Base-by-base conservation (phyloP, 2,113 vertebrate species). In the Enhydra lutris region DNA sequence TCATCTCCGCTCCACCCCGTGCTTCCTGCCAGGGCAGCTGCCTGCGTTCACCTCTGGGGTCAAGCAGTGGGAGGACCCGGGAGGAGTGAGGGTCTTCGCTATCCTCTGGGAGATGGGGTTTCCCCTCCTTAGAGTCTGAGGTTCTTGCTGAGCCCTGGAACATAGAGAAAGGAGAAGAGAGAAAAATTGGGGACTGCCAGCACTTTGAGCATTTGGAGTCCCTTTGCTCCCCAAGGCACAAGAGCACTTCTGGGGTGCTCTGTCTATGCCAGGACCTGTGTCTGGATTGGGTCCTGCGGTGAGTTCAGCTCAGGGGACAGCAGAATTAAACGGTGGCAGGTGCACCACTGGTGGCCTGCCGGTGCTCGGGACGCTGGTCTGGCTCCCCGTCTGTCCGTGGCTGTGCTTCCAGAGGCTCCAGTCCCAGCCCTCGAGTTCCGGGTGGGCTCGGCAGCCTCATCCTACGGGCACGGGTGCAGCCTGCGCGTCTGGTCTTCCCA, bases 381-480 rank as follows among this genome's bases (percentile, higher is more conserved):
- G 55, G 7, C 7, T 42, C 31, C 18, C 13, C 1, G 3, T 50
- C 76, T 50, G 36, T 57, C 24, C 11, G 2, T 29, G 7, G 1
- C 55, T 4, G 10, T 10, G 1, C 31, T 15, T 45, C 9, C 21
- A 29, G 29, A 14, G 17, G 13, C 57, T 26, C 24, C 24, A 5
- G 4, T 7, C 3, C 12, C 29, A n/a, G 59, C 42, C 1, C 18
- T 0, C 1, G 13, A 1, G 0, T 39, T 29, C 14, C 14, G 15
- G 39, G 14, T 31, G 1, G 36, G 8, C 21, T 34, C 12, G 8
- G 2, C 29, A 20, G 78, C 52, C 5, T 20, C 55, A 18, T 4
- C 47, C 52, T 6, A 21, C 17, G 20, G 86, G 42, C 52, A 9
- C 7, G 29, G 0, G 18, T 11, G 18, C 13, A 0, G 15, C 1